phyloP scores from a whole-genome alignment of 2,888 invertebrate species.

The Lasioglossum lativentre region DNA sequence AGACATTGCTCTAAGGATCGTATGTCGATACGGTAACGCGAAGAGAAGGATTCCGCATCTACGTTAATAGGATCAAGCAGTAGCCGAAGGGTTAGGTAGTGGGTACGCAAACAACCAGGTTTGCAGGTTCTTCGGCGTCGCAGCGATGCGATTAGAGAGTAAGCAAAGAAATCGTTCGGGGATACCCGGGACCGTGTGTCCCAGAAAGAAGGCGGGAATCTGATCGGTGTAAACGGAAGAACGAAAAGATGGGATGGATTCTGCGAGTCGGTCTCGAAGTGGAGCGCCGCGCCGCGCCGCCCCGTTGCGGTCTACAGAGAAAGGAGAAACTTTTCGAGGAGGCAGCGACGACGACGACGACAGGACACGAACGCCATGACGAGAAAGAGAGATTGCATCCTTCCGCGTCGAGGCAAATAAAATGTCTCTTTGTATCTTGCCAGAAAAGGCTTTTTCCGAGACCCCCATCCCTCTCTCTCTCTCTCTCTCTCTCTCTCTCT shows the following conservation, averaged over 20 bases:
- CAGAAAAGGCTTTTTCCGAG: constrained; percentile 33
- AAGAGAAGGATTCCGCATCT: not conserved
- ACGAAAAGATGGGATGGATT: constrained; percentile 48
- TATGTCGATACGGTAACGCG: not conserved
- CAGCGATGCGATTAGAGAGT: constrained; percentile 67
- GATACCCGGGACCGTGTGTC: constrained; percentile 40
- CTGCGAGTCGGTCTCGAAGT: constrained; percentile 49
- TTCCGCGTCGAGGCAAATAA: constrained; percentile 47
- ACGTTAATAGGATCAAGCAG: not conserved
- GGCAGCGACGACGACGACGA: constrained; percentile 28
- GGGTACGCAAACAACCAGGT: not conserved
- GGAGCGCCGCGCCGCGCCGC: too few species aligned
- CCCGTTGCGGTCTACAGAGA: constrained; percentile 53
- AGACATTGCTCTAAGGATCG: not conserved
- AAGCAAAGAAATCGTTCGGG: constrained; percentile 63
- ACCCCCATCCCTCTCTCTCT: not conserved
- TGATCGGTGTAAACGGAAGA: constrained; percentile 38
- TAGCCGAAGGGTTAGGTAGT: not conserved
- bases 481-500: not conserved
- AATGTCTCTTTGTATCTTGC: constrained; percentile 60
- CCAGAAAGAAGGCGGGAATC: constrained; percentile 37
- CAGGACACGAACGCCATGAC: constrained; percentile 17
- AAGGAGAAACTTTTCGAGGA: constrained; percentile 19
- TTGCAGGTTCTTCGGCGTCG: not conserved
- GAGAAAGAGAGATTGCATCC: constrained; percentile 45